Percentiles rank a stretch among this genome's conserved stretches.
Evolutionary conservation across 2,888 invertebrate species (phyloP).

Genomic region (Anarsia innoxiella): DNA sequence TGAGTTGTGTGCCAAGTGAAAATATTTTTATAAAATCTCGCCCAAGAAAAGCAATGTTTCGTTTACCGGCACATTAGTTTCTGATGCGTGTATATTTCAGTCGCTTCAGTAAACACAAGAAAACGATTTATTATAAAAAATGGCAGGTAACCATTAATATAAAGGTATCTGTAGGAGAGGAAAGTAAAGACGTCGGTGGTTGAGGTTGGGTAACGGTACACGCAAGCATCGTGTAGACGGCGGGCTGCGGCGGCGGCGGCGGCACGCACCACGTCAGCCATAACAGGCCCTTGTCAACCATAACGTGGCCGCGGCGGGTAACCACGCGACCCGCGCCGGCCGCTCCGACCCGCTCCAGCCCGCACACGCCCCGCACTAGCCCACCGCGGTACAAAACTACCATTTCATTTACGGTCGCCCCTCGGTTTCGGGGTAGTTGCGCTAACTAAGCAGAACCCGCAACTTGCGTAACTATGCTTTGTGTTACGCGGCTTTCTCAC

Average conservation of each 20-base stretch:
- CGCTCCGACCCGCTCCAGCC: conserved; percentile 31
- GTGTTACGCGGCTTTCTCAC: conserved; percentile 40
- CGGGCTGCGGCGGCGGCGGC: conserved; percentile 27
- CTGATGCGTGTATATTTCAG: too few species aligned
- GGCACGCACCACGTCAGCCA: conserved; percentile 47
- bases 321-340: conserved; percentile 32
- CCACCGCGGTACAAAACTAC: conserved; percentile 66
- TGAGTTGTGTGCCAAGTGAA: neutral
- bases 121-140: too few species aligned
- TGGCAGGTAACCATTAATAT: too few species aligned
- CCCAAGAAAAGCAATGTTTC: too few species aligned
- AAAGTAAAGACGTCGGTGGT: conserved; percentile 3
- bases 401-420: conserved; percentile 70
- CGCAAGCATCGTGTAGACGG: conserved; percentile 43
- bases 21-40: too few species aligned
- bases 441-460: conserved; percentile 57
- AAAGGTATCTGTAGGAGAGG: too few species aligned
- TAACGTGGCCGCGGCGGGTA: conserved; percentile 60
- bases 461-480: conserved; percentile 65
- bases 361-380: conserved; percentile 50
- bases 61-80: too few species aligned
- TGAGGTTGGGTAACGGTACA: conserved; percentile 20
- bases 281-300: conserved; percentile 71
- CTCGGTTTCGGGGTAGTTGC: conserved; percentile 63
- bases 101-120: too few species aligned